Base-by-base conservation (phyloP, 2,888 invertebrate genomes). In the Phoronis australis region DNA sequence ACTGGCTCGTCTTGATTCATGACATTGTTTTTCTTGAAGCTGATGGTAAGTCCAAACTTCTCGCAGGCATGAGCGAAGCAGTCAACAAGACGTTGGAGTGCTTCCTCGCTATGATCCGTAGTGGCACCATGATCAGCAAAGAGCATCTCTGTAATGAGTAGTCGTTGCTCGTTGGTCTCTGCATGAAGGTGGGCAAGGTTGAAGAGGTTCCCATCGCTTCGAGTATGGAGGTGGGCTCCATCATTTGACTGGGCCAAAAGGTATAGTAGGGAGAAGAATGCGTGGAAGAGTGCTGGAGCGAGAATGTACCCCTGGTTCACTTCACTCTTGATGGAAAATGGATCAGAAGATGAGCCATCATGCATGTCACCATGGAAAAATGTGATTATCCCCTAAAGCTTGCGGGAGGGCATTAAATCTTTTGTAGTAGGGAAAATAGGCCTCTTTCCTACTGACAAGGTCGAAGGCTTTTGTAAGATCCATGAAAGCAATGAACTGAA, bases 51-150 rank as follows among this genome's bases (percentile, higher is more conserved):
- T 42, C 42, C 42, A n/a, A 42, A 42, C 12, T 35, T n/a, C 12
- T 35, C 35, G n/a, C 35, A 35, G 35, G 35, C 35, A 35, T 35
- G 12, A n/a, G 12, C n/a, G 35, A 35, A 35, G 35, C 35, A 15
- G 12, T 12, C n/a, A 35, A 35, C n/a, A 35, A 35, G 35, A 15
- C n/a, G 35, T 35, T 35, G 35, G 35, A 35, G 35, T 12, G 9
- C 4, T 42, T 42, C 43, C 12, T 12, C 18, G 20, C 21, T 24
- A 23, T 42, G 42, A 15, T 44, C 44, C 45, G 20, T 26, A 22
- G 23, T 22, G 24, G 0, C 23, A 24, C 23, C 35, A 37, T 47
- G 45, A 45, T 47, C 24, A 24, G 47, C 47, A 47, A 45, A 47
- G 9, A 47, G 44, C 9, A 47, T 15, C 21, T 47, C 47, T 24